Conservation (phyloP, 2,113 vertebrate species). For the Psittacara wagleri region DNA sequence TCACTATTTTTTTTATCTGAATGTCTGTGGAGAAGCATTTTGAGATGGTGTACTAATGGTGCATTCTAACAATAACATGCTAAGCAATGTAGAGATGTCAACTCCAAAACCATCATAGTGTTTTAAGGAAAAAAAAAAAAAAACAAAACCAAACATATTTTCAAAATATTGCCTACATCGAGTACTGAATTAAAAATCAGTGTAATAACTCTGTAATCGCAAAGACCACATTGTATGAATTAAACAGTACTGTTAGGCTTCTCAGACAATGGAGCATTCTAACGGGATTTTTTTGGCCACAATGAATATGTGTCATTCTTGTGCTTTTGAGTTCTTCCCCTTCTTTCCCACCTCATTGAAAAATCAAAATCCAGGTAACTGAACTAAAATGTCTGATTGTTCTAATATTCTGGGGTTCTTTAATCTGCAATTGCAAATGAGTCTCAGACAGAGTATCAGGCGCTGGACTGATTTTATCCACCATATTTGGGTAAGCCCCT, state of each 20-base stretch:
- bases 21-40: not conserved
- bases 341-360: not conserved
- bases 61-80: not conserved
- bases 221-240: not conserved
- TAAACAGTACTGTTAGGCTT: not conserved
- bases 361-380: not conserved
- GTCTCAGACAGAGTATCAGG: not conserved
- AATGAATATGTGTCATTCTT: not conserved
- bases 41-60: not conserved
- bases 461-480: not conserved
- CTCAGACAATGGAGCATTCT: not conserved
- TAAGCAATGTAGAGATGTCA: not conserved
- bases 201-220: not conserved
- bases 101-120: not conserved
- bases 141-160: not conserved
- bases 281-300: not conserved
- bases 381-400: not conserved
- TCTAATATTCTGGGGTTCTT: not conserved
- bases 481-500: not conserved
- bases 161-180: not conserved
- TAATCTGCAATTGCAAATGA: not conserved
- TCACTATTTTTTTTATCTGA: not conserved
- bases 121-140: not conserved
- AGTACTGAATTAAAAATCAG: not conserved
- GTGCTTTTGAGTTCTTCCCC: not conserved